phyloP scores from a whole-genome alignment of 2,888 invertebrate species.

The Dryadula phaetusa region DNA sequence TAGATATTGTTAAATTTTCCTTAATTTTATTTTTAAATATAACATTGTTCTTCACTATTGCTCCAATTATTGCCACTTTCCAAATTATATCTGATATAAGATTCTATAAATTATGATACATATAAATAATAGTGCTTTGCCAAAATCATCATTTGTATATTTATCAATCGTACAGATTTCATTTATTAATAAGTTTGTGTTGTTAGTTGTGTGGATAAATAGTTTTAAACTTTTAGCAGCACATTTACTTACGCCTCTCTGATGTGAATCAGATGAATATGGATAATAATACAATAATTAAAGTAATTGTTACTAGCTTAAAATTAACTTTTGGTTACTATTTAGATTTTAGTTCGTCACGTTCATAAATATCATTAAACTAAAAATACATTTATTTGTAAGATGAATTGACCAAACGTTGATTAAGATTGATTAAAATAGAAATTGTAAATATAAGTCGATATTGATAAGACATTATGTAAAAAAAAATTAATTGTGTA shows the following conservation, averaged over 20 bases:
- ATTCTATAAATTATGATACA: background rate
- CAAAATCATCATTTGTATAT: slow-evolving; percentile 17
- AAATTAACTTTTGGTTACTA: slow-evolving; percentile 9
- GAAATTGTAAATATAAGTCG: slow-evolving; percentile 63
- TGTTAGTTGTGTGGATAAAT: slow-evolving; percentile 18
- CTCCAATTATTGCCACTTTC: slow-evolving; percentile 20
- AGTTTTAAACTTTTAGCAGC: background rate
- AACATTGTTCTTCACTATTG: slow-evolving; percentile 20
- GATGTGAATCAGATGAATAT: background rate
- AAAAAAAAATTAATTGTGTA: slow-evolving; percentile 64
- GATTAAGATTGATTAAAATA: slow-evolving; percentile 64
- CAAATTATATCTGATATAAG: slow-evolving; percentile 1
- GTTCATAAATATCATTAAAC: slow-evolving; percentile 25
- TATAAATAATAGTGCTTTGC: slow-evolving; percentile 18
- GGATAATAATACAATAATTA: background rate
- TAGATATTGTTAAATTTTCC: slow-evolving; percentile 37
- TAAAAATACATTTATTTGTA: slow-evolving; percentile 62
- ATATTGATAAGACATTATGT: slow-evolving; percentile 63
- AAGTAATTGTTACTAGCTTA: background rate
- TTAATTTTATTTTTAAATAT: slow-evolving; percentile 17
- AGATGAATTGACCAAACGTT: slow-evolving; percentile 83
- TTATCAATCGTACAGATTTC: background rate
- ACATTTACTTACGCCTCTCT: background rate
- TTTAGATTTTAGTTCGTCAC: slow-evolving; percentile 26
- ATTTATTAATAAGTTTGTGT: slow-evolving; percentile 11